These are phyloP conservation scores for Euplagia quadripunctaria DNA, from an alignment of 2,888 invertebrate species.

Conservation along the genomic window DNA sequence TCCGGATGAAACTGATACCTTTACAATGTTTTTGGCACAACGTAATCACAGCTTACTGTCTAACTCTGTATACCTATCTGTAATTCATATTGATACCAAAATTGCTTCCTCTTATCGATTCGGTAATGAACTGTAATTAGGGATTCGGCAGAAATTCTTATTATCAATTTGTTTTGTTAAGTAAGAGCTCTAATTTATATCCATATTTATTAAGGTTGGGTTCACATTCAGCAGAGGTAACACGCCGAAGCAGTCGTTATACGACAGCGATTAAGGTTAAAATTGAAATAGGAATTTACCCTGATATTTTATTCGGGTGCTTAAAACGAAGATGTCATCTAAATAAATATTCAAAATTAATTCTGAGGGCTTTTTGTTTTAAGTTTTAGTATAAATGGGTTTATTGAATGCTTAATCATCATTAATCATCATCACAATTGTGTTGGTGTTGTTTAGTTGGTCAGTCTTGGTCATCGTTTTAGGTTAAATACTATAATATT, in stretches of 20 bases:
- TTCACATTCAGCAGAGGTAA: constrained; percentile 47
- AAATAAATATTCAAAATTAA: constrained; percentile 73
- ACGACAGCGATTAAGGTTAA: constrained; percentile 62
- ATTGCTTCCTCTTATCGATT: constrained; percentile 38
- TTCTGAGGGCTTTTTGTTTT: constrained; percentile 60
- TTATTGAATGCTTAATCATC: constrained; percentile 35
- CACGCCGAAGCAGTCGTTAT: constrained; percentile 62
- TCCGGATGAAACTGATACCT: background rate
- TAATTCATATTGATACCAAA: constrained; percentile 28
- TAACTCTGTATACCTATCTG: background rate
- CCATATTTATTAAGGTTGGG: constrained; percentile 69
- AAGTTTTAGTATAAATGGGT: constrained; percentile 43
- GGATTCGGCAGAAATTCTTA: constrained; percentile 54
- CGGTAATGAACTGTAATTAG: constrained; percentile 54
- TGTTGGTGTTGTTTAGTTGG: no score
- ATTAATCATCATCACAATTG: no score
- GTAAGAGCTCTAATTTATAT: constrained; percentile 63
- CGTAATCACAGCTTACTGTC: background rate
- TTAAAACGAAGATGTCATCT: constrained; percentile 66
- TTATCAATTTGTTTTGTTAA: constrained; percentile 63
- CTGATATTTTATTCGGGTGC: constrained; percentile 67
- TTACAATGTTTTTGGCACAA: background rate
- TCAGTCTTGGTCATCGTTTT: background rate
- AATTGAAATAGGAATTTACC: constrained; percentile 60
- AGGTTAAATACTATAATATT: background rate